phyloP scores from a whole-genome alignment of 2,888 invertebrate genomes.

The Neocrepidodera transversa region DNA sequence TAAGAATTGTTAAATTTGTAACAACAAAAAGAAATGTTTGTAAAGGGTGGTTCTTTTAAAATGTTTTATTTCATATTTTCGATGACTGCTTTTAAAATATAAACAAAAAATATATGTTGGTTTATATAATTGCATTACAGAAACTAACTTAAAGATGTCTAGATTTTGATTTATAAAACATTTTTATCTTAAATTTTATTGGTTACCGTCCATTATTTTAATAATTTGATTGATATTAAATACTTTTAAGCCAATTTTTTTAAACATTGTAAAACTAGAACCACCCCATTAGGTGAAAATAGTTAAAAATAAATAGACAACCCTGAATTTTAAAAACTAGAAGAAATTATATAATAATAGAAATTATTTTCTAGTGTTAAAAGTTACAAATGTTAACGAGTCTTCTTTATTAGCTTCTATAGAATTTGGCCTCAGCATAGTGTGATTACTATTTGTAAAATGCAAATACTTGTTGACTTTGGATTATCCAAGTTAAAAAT shows the following conservation, averaged over 20 bases:
- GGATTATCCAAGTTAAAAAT: background rate
- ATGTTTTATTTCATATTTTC: conserved; percentile 18
- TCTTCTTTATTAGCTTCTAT: conserved; percentile 11
- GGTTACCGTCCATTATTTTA: conserved; percentile 6
- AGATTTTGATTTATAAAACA: no score
- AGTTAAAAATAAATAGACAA: no score
- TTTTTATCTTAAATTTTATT: background rate
- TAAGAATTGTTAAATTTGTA: no score
- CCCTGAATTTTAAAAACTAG: background rate
- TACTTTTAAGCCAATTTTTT: background rate
- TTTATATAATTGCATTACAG: no score
- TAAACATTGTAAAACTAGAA: conserved; percentile 18
- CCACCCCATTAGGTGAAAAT: conserved; percentile 4
- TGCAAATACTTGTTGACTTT: conserved; percentile 6
- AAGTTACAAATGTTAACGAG: background rate
- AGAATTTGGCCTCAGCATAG: conserved; percentile 17
- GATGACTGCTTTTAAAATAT: no score
- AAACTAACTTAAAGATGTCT: no score
- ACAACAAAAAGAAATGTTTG: background rate
- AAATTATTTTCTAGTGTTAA: background rate
- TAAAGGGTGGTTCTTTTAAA: conserved; percentile 20
- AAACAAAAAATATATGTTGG: no score
- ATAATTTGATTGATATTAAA: conserved; percentile 26
- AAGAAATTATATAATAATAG: background rate
- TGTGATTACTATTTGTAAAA: conserved; percentile 9